Evolutionary conservation across 64 coral and sea anemone genomes (phyloP), one percentile per base, ranked within the genome.

Genomic region (Anthopleura sola): DNA sequence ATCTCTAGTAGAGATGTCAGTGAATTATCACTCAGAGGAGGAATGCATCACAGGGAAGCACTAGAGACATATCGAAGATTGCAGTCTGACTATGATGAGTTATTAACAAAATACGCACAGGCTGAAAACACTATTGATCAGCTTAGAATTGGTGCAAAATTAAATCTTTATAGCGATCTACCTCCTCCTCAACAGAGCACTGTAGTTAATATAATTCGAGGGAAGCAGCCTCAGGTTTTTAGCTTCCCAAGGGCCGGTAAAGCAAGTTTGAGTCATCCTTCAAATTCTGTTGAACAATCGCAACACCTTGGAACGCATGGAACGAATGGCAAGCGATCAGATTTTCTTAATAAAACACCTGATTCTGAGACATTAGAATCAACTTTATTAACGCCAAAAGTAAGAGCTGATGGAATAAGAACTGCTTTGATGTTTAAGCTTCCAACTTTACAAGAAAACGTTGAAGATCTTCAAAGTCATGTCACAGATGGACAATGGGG

Each of bases 61-160:
- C 78, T 92, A 75, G 87, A 96, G 78, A 40, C 91, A 18, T 92
- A 92, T 62, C 68, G 83, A 78, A 85, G 94, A 57, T 64, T 96
- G 51, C 94, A 96, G 26, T 90, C 87, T n/a, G 94, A 96, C 32
- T 96, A 96, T 69, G 94, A 96, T 66, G 85, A 97, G 14, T 81
- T 97, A 13, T 87, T 97, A 9, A 89, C 91, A 26, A 97, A 97
- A 62, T 92, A 90, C 84, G 94, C 94, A 1, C 94, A 97, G 71
- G 94, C 94, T 49, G 94, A 97, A 87, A 97, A 97, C 49, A 97
- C 94, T 3, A 97, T 97, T 37, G 94, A 97, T 87, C 94, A 97
- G 80, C 87, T 97, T 56, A 79, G 90, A 75, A 97, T 97, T 84
- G 94, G 94, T 84, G 94, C 94, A 28, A 91, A 92, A 78, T 85